Conservation (phyloP, 1,140 invertebrate genomes). For the Bicyclus anynana region DNA sequence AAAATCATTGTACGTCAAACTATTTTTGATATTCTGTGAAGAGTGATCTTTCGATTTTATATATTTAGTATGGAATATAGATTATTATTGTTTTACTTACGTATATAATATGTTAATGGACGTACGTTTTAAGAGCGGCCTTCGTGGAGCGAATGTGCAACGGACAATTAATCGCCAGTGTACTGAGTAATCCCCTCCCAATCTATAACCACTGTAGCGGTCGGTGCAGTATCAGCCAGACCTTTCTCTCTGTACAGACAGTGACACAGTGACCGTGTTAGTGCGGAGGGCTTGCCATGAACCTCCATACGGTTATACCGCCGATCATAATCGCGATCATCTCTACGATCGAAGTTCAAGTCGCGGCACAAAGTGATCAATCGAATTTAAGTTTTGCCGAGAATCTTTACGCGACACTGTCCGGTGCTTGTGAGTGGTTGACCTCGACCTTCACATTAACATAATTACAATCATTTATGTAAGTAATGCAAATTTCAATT, state of each 20-base stretch:
- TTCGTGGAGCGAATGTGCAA: slow-evolving; percentile 37
- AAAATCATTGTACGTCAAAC: no score
- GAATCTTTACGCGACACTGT: slow-evolving; percentile 59
- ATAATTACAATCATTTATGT: slow-evolving; percentile 15
- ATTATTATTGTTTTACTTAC: no score
- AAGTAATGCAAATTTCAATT: slow-evolving; percentile 24
- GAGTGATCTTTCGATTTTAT: no score
- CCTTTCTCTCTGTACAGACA: slow-evolving; percentile 66
- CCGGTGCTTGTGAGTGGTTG: slow-evolving; percentile 62
- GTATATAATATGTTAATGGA: no score
- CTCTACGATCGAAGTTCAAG: slow-evolving; percentile 21
- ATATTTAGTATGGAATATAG: no score
- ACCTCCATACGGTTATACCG: slow-evolving; percentile 38
- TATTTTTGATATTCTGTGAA: no score
- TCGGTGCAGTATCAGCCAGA: slow-evolving; percentile 34
- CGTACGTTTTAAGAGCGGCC: slow-evolving; percentile 26
- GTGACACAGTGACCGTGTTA: slow-evolving; percentile 68
- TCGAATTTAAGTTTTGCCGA: slow-evolving; percentile 59
- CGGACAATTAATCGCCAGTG: slow-evolving; percentile 9
- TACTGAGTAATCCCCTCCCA: slow-evolving; percentile 60
- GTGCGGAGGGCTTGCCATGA: slow-evolving; percentile 58
- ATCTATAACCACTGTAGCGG: slow-evolving; percentile 27
- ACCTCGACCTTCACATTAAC: slow-evolving; percentile 35
- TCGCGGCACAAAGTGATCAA: slow-evolving; percentile 27
- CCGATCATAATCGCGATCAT: slow-evolving; percentile 37